Evolutionary conservation across 1,140 invertebrate genomes (phyloP).

Genomic region (Rhyacophila brunnea): DNA sequence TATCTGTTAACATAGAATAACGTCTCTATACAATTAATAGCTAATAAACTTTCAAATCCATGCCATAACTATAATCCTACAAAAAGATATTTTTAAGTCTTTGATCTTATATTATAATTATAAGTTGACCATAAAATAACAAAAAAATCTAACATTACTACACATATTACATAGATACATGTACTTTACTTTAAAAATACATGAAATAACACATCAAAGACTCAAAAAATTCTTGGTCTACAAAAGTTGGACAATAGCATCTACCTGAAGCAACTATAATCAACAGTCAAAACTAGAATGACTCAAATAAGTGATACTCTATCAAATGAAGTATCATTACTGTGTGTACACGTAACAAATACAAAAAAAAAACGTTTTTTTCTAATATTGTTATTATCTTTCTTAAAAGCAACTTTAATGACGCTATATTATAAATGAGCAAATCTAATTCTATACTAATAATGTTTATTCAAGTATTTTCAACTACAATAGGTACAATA

Average conservation of each 20-base stretch:
- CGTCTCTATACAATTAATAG: slow-evolving; percentile 21
- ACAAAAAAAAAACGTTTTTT: neutral
- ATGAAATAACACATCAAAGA: neutral
- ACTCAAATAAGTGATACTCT: neutral
- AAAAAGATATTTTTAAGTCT: slow-evolving; percentile 10
- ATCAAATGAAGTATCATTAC: neutral
- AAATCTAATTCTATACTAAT: no score
- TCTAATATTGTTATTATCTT: neutral
- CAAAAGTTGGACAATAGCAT: neutral
- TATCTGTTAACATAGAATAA: slow-evolving; percentile 21
- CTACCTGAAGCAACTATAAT: slow-evolving; percentile 11
- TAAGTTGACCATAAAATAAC: neutral
- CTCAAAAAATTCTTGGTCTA: slow-evolving; percentile 3
- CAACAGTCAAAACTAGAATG: slow-evolving; percentile 5
- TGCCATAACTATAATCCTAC: slow-evolving; percentile 18
- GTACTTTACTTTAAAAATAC: neutral
- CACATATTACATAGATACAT: no score
- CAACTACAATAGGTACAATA: neutral
- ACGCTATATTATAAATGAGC: neutral
- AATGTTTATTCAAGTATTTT: no score
- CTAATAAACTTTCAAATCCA: slow-evolving; percentile 24
- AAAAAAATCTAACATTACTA: neutral
- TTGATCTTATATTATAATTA: neutral
- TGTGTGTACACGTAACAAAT: neutral
- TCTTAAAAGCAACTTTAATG: neutral